Percentiles rank a stretch among this genome's conserved stretches.
Conservation (phyloP, 2,888 invertebrate genomes). For the Dromius quadrimaculatus region DNA sequence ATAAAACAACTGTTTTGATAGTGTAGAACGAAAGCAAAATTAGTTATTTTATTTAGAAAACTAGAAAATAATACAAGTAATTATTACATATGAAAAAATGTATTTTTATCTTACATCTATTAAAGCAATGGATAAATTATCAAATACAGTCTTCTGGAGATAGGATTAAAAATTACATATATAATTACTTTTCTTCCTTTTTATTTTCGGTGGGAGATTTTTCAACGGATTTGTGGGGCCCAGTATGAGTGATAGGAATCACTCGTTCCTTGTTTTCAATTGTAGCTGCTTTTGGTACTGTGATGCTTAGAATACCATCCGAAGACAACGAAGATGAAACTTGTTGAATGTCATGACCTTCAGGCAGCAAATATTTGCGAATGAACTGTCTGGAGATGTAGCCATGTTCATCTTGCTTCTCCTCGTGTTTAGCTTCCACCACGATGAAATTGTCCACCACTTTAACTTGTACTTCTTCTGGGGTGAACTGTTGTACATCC, state of each 20-base stretch:
- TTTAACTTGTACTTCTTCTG: constrained; percentile 82
- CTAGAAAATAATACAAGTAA: too few species aligned
- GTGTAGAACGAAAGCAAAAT: too few species aligned
- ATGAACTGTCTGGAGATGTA: constrained; percentile 81
- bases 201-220: background rate
- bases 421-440: constrained; percentile 83
- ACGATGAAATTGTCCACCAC: constrained; percentile 76
- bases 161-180: too few species aligned
- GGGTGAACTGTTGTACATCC: constrained; percentile 82
- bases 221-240: constrained; percentile 55
- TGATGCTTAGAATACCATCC: constrained; percentile 78
- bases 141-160: too few species aligned
- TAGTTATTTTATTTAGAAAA: too few species aligned
- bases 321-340: constrained; percentile 81
- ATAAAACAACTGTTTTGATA: too few species aligned
- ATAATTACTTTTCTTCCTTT: background rate
- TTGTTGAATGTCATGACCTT: constrained; percentile 77
- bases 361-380: constrained; percentile 78
- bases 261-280: constrained; percentile 65
- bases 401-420: constrained; percentile 80
- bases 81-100: too few species aligned
- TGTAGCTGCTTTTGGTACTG: constrained; percentile 70
- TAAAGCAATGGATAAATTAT: too few species aligned
- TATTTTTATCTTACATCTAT: too few species aligned
- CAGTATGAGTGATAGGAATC: constrained; percentile 66